Percentiles rank a stretch among this genome's conserved stretches.
phyloP scores from a whole-genome alignment of 1,140 invertebrate species.

The Drosophila sturtevanti region DNA sequence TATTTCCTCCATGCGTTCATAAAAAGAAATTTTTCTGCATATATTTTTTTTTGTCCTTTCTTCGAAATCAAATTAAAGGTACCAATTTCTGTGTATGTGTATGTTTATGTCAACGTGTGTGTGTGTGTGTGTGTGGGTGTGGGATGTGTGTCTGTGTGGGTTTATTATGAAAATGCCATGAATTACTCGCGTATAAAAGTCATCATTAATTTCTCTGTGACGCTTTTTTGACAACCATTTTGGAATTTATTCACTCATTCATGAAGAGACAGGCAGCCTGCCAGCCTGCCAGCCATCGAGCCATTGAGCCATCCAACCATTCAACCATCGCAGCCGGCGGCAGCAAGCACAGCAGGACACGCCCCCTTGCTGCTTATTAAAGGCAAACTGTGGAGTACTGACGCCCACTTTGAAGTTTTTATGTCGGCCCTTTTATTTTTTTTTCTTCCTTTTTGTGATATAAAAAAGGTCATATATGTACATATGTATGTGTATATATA shows the following conservation, averaged over 20 bases:
- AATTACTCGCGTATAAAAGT: conserved; percentile 79
- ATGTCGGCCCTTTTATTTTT: background rate
- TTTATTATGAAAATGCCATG: conserved; percentile 79
- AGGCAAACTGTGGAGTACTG: conserved; percentile 5
- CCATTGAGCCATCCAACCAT: too few relatives aligned
- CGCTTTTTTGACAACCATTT: conserved; percentile 75
- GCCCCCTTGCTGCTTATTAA: conserved; percentile 9
- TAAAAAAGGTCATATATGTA: background rate
- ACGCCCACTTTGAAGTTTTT: conserved; percentile 10
- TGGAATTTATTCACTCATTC: conserved; percentile 77
- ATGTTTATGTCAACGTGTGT: conserved; percentile 15
- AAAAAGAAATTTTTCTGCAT: conserved; percentile 49
- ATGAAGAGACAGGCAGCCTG: conserved; percentile 32
- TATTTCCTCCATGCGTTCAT: conserved; percentile 56
- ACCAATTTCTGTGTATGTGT: conserved; percentile 28
- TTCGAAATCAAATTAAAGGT: conserved; percentile 78
- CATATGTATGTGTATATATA: too few relatives aligned
- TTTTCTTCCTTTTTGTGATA: background rate
- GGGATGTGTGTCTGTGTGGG: conserved; percentile 22
- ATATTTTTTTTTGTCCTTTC: conserved; percentile 58
- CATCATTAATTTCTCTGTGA: conserved; percentile 79
- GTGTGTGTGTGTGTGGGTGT: conserved; percentile 16
- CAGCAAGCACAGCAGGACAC: conserved; percentile 7
- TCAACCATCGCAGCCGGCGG: background rate
- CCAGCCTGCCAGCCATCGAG: background rate